Base-by-base conservation (phyloP, 2,113 vertebrate species). In the Pandion haliaetus region DNA sequence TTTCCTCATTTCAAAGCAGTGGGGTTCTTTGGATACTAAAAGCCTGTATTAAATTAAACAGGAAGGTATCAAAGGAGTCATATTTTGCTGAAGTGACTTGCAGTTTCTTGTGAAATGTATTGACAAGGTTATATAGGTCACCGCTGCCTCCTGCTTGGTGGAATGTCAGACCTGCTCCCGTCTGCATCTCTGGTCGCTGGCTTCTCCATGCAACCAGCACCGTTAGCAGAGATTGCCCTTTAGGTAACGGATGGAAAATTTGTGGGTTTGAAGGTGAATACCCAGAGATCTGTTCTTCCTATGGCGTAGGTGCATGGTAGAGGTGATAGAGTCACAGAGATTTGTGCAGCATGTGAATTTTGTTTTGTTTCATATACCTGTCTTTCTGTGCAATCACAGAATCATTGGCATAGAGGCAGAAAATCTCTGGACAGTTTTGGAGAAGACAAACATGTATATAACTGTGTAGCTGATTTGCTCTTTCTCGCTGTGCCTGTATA, bases 1-100 rank as follows among this genome's bases (percentile, higher is more conserved):
- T 97, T 97, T 95, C 91, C 82, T 96, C 94, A 80, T 95, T 96
- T 97, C 78, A 91, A 76, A 95, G 91, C 95, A 94, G 84, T 85
- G 78, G 91, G 93, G 49, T 93, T 95, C 77, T 95, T 87, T 91
- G 95, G 82, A 80, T 87, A 65, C 55, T 91, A 77, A 91, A 89
- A 95, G 67, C 31, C 65, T 87, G 91, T n/a, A 69, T 82, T 96
- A 95, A 93, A 87, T 96, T 91, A 87, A 95, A 82, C 86, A 94
- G 74, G 82, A 94, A 95, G 71, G 78, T 97, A 95, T 82, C 89
- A 95, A 85, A 97, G 94, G 91, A 95, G 84, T 91, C 73, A 34
- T 93, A 82, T 93, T 96, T 95, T 97, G 93, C 91, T 90, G 91
- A 91, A 96, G 85, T 2, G 1, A 90, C 82, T 94, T 76, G 61